These are phyloP conservation scores for Spilosoma lubricipeda DNA, from an alignment of 2,888 invertebrate genomes.

Conservation along the genomic window DNA sequence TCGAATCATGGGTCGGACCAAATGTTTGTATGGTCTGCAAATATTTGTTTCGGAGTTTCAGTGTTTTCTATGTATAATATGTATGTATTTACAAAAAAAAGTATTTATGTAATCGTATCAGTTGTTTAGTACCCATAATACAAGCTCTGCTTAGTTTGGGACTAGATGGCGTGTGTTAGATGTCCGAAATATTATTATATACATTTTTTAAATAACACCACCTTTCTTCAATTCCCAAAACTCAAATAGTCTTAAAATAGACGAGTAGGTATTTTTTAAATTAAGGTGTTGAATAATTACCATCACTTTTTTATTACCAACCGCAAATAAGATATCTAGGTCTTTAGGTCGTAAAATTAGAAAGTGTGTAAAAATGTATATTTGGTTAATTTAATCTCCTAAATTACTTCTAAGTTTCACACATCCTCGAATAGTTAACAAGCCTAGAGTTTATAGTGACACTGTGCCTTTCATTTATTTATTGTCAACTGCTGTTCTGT, in stretches of 20 bases:
- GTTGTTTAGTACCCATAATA: too few species aligned
- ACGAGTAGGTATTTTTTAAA: neutral
- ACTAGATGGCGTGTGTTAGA: too few species aligned
- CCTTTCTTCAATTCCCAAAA: neutral
- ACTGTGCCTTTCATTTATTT: conserved; percentile 49
- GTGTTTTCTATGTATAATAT: too few species aligned
- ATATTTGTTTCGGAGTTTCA: too few species aligned
- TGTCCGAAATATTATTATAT: too few species aligned
- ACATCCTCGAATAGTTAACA: conserved; percentile 7
- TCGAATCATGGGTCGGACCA: too few species aligned
- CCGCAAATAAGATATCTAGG: conserved; percentile 19
- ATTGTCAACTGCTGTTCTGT: conserved; percentile 43
- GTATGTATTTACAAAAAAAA: too few species aligned
- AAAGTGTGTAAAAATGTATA: conserved; percentile 20
- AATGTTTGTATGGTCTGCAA: too few species aligned
- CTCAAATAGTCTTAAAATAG: neutral
- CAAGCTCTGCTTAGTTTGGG: too few species aligned
- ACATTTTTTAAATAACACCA: too few species aligned
- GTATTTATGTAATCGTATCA: too few species aligned
- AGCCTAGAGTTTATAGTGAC: conserved; percentile 7
- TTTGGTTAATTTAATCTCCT: conserved; percentile 9
- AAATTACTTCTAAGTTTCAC: conserved; percentile 18
- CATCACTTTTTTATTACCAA: conserved; percentile 11
- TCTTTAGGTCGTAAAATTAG: conserved; percentile 22
- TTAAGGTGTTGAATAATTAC: conserved; percentile 2